phyloP scores from a whole-genome alignment of 2,797 vertebrate species.

The Tragelaphus oryx region DNA sequence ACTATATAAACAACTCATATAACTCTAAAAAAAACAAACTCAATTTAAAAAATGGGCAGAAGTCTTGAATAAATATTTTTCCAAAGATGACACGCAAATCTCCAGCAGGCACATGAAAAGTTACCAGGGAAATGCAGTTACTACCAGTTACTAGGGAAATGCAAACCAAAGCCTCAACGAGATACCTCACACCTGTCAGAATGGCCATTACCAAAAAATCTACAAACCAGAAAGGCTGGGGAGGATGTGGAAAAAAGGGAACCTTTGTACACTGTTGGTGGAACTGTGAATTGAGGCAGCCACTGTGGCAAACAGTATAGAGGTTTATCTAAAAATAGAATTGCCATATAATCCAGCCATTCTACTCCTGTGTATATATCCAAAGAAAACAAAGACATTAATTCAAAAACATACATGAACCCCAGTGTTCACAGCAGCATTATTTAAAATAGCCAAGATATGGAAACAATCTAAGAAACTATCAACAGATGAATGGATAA shows the following conservation, averaged over 20 bases:
- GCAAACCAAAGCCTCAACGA: neutral
- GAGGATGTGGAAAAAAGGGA: neutral
- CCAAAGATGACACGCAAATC: neutral
- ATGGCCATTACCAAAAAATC: neutral
- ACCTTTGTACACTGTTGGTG: neutral
- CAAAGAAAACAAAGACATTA: neutral
- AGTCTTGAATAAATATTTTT: neutral
- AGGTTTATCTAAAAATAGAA: neutral
- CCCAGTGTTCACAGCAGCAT: neutral
- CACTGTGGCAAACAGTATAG: neutral
- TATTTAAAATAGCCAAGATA: neutral
- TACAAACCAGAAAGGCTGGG: neutral
- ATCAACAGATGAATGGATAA: neutral
- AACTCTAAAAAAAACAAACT: neutral
- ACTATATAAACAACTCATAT: neutral
- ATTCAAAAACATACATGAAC: neutral
- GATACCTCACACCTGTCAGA: neutral
- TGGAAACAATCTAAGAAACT: neutral
- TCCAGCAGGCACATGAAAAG: neutral
- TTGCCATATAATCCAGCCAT: neutral
- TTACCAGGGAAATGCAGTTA: neutral
- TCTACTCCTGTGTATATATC: neutral
- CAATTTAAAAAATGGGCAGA: neutral
- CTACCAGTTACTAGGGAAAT: neutral
- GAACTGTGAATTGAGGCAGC: neutral